These are phyloP conservation scores for Paelopatides confundens DNA, from an alignment of 53 echinoderm and acorn worm genomes.

Conservation along the genomic window DNA sequence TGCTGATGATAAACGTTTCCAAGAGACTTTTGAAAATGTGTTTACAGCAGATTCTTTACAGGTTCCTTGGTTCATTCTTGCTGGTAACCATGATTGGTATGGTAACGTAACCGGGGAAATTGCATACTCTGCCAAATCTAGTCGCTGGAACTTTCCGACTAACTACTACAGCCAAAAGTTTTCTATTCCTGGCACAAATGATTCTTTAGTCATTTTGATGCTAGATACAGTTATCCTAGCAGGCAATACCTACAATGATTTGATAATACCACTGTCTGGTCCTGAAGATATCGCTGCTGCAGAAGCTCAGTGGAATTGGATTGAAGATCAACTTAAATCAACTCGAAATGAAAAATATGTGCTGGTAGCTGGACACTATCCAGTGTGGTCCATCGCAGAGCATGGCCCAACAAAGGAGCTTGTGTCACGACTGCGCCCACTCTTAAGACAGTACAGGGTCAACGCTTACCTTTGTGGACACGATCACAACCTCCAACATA, in stretches of 20 bases:
- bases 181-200: conserved; percentile 70
- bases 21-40: conserved; percentile 88
- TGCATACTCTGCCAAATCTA: conserved; percentile 82
- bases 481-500: conserved; percentile 94
- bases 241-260: conserved; percentile 69
- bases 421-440: conserved; percentile 70
- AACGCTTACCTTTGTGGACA: conserved; percentile 92
- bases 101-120: conserved; percentile 87
- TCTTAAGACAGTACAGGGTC: conserved; percentile 84
- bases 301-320: conserved; percentile 87
- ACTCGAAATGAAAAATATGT: conserved; percentile 79
- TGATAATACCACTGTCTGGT: conserved; percentile 56
- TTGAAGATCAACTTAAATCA: conserved; percentile 69
- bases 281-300: conserved; percentile 71
- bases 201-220: conserved; percentile 74
- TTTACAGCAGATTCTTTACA: conserved; percentile 81
- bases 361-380: conserved; percentile 91
- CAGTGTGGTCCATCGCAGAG: conserved; percentile 96
- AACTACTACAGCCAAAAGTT: conserved; percentile 74
- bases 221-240: conserved; percentile 86
- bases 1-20: conserved; percentile 83
- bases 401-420: conserved; percentile 87
- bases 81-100: conserved; percentile 89
- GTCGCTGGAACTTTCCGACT: conserved; percentile 88
- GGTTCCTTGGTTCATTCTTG: conserved; percentile 85